Evolutionary conservation across 2,888 invertebrate species (phyloP), one percentile per base, ranked within the genome.

Genomic region (Suillia variegata): DNA sequence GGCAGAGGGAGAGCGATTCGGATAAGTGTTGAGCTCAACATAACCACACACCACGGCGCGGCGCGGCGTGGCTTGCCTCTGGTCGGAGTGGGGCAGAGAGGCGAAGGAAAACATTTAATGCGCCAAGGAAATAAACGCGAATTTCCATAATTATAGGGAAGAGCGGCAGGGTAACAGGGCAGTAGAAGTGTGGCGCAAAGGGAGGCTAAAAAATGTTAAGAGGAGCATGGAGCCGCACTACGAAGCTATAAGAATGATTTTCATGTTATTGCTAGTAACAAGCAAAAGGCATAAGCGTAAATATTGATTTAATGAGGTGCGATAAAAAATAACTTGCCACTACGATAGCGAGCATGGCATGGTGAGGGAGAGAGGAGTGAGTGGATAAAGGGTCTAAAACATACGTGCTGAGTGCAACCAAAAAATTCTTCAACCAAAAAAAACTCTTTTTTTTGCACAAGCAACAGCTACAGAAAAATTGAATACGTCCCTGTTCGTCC

Each of bases 301-400:
- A 71, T 74, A 74, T 74, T 74, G 73, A 72, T 74, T 72, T 74
- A 74, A 74, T 74, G 73, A 74, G 73, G 73, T 74, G 72, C 73
- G 73, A 74, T 74, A 74, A 74, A 73, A 69, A 66, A 8, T 8
- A 63, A 65, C 63, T 64, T 63, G 59, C 62, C 58, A 66, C 62
- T 57, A 56, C 53, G 56, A 45, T 15, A 45, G n/a, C 18, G 5
- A 17, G 18, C 45, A n/a, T 10, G 18, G 45, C 45, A 17, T 17
- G 18, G n/a, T n/a, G n/a, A n/a, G n/a, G n/a, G n/a, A n/a, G n/a
- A n/a, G n/a, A n/a, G n/a, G n/a, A n/a, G n/a, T n/a, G n/a, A n/a
- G n/a, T n/a, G n/a, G n/a, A n/a, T n/a, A n/a, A n/a, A n/a, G n/a
- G n/a, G n/a, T n/a, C n/a, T n/a, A n/a, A n/a, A n/a, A n/a, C n/a